Evolutionary conservation across 2,888 invertebrate species (phyloP), one percentile per base, ranked within the genome.

Genomic region (Brachypterus glaber): DNA sequence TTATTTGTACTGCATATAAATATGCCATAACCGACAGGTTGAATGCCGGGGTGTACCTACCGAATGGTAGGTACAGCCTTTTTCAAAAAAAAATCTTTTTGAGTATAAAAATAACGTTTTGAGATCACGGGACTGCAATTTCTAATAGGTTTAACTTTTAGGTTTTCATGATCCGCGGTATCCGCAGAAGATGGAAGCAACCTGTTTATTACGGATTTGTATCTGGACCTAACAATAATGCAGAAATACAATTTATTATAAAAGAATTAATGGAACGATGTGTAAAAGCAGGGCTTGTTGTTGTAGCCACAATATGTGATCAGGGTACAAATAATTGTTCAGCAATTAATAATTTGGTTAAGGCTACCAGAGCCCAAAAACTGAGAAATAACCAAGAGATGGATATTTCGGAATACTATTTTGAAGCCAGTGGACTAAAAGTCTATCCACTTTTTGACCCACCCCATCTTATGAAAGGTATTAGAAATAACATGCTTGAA

Each of bases 141-240:
- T n/a, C n/a, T n/a, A n/a, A n/a, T 33, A 5, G 8, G 12, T 13
- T 26, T 21, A 27, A 17, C 33, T 29, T 36, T 13, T 25, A 37
- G 42, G 42, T 45, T n/a, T 46, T 31, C 14, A 41, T 41, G 43
- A 9, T 44, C 12, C 15, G 41, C 4, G 39, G 46, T 3, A 41
- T 43, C 12, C 33, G 17, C 17, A 37, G 21, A 17, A 36, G 39
- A 11, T 46, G 45, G 40, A 44, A 42, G 35, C 47, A 47, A 35
- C 44, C 43, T 8, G 34, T 43, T 17, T 40, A 33, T 17, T 45
- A 40, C 17, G 35, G 27, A 17, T 41, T 45, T 43, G 39, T 40
- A 21, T 21, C 21, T 21, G 21, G 21, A 9, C 5, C 7, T 9
- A 21, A 21, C 9, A 21, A 21, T 7, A 7, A 9, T 21, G 21